A percentile compares a stretch with the other conserved stretches of the same genome.
Evolutionary conservation across 2,888 invertebrate species (phyloP).

Genomic region (Drosophila falleni): DNA sequence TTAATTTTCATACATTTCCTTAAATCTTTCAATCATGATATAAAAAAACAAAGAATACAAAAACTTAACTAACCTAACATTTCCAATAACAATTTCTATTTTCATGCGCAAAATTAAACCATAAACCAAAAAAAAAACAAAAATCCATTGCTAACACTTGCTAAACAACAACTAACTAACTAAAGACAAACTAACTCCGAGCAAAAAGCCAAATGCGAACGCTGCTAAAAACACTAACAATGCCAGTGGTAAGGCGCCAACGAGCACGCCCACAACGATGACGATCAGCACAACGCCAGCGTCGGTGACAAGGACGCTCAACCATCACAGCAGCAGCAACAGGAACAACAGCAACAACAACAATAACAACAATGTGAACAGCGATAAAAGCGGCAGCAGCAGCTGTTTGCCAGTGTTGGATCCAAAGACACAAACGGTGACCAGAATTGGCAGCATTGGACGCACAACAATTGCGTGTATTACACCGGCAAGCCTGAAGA

Average conservation of each 20-base stretch:
- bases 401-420: constrained; percentile 42
- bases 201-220: constrained; percentile 62
- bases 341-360: constrained; percentile 34
- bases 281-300: constrained; percentile 39
- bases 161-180: constrained; percentile 56
- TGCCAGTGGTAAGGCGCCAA: constrained; percentile 46
- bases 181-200: constrained; percentile 73
- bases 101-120: constrained; percentile 59
- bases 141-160: constrained; percentile 40
- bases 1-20: constrained; percentile 14
- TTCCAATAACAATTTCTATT: constrained; percentile 60
- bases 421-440: constrained; percentile 70
- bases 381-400: constrained; percentile 24
- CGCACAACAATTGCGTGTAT: constrained; percentile 83
- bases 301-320: constrained; percentile 38
- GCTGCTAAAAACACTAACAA: constrained; percentile 71
- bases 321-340: constrained; percentile 40
- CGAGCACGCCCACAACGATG: constrained; percentile 36
- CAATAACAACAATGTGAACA: constrained; percentile 22
- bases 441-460: constrained; percentile 83
- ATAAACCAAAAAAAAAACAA: constrained; percentile 36
- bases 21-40: not conserved
- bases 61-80: constrained; percentile 63
- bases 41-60: not conserved
- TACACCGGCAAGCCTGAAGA: constrained; percentile 71